Percentiles rank a stretch among this genome's conserved stretches.
Evolutionary conservation across 2,888 invertebrate species (phyloP).

Genomic region (Spicauda simplicius): DNA sequence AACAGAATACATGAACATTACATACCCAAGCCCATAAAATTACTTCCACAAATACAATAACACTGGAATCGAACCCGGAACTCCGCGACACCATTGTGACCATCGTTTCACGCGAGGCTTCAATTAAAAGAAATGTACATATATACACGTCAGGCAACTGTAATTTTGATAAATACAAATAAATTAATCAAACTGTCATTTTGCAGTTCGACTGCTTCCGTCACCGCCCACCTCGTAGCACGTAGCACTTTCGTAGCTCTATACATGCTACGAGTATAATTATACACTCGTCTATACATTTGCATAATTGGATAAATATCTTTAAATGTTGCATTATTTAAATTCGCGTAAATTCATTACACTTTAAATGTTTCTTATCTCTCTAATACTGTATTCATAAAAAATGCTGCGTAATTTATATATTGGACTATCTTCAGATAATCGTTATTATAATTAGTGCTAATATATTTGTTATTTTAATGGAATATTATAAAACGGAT

Average conservation of each 20-base stretch:
- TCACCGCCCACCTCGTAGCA: slow-evolving; percentile 55
- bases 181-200: not conserved
- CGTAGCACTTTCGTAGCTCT: slow-evolving; percentile 68
- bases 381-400: not conserved
- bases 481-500: too few species aligned
- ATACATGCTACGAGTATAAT: slow-evolving; percentile 59
- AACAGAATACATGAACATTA: too few species aligned
- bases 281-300: slow-evolving; percentile 44
- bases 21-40: too few species aligned
- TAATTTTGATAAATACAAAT: not conserved
- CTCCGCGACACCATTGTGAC: not conserved
- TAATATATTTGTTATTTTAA: not conserved
- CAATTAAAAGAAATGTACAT: not conserved
- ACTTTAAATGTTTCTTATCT: not conserved
- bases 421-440: not conserved
- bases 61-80: not conserved
- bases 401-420: not conserved
- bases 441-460: not conserved
- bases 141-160: too few species aligned
- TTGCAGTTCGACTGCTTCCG: not conserved
- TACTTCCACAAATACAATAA: not conserved
- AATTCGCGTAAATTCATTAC: not conserved
- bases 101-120: not conserved
- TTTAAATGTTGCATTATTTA: slow-evolving; percentile 7
- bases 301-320: slow-evolving; percentile 35